phyloP scores from a whole-genome alignment of 2,113 vertebrate species.

The Alaudala cheleensis region DNA sequence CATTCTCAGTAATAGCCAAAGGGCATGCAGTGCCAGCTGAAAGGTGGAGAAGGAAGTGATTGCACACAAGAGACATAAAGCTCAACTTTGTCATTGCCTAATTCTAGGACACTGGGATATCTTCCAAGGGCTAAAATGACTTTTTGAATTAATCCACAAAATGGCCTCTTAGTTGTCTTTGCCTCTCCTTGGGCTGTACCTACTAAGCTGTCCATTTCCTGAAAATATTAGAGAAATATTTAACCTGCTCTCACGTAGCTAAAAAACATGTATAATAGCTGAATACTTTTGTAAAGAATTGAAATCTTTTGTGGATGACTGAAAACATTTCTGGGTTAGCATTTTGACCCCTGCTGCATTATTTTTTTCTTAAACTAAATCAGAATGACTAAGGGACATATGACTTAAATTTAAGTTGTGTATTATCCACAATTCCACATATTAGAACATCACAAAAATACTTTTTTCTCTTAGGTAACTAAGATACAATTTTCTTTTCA shows the following conservation, averaged over 20 bases:
- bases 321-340: not conserved
- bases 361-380: not conserved
- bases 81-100: conserved; percentile 43
- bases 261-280: not conserved
- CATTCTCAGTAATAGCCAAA: conserved; percentile 19
- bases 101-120: conserved; percentile 38
- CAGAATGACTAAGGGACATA: not conserved
- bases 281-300: not conserved
- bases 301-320: not conserved
- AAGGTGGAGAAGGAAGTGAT: conserved; percentile 34
- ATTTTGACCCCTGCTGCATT: not conserved
- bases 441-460: not conserved
- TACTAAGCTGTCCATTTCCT: not conserved
- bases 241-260: not conserved
- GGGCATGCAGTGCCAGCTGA: not conserved
- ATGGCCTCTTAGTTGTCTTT: conserved; percentile 15
- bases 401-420: not conserved
- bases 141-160: conserved; percentile 58
- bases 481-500: not conserved
- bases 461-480: not conserved
- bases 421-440: not conserved
- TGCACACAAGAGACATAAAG: conserved; percentile 37
- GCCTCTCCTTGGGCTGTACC: not conserved
- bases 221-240: not conserved
- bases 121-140: conserved; percentile 36